These are phyloP conservation scores for Dynastes tityus DNA, from an alignment of 2,888 invertebrate species.

Conservation along the genomic window DNA sequence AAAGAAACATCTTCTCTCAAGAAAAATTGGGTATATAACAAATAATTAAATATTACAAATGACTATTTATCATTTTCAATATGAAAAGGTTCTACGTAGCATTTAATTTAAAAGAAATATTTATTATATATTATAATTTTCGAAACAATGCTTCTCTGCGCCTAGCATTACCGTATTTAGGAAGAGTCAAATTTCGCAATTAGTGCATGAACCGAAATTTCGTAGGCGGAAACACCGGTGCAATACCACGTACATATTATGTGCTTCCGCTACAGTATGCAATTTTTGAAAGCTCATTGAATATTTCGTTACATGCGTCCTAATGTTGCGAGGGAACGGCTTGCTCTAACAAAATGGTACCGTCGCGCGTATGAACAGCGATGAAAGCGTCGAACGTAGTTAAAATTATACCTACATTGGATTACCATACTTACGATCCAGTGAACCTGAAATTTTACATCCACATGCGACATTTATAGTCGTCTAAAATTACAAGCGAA, in stretches of 20 bases:
- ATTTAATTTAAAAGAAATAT: too few species aligned
- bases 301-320: not conserved
- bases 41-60: too few species aligned
- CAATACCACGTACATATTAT: not conserved
- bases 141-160: too few species aligned
- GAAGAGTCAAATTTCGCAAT: too few species aligned
- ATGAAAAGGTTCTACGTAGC: too few species aligned
- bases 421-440: not conserved
- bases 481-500: not conserved
- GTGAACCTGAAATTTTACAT: conserved; percentile 5
- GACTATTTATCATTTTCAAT: too few species aligned
- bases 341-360: not conserved
- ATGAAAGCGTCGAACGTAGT: not conserved
- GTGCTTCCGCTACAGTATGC: conserved; percentile 2
- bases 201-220: too few species aligned
- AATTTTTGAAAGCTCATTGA: not conserved
- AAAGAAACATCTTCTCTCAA: too few species aligned
- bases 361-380: not conserved
- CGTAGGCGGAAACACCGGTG: too few species aligned
- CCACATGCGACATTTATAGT: not conserved
- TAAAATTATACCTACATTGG: not conserved
- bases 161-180: too few species aligned
- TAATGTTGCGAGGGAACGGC: not conserved
- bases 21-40: too few species aligned
- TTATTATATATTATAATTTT: too few species aligned